Conservation (phyloP, 2,797 vertebrate species). For the Rhinoraja longicauda region DNA sequence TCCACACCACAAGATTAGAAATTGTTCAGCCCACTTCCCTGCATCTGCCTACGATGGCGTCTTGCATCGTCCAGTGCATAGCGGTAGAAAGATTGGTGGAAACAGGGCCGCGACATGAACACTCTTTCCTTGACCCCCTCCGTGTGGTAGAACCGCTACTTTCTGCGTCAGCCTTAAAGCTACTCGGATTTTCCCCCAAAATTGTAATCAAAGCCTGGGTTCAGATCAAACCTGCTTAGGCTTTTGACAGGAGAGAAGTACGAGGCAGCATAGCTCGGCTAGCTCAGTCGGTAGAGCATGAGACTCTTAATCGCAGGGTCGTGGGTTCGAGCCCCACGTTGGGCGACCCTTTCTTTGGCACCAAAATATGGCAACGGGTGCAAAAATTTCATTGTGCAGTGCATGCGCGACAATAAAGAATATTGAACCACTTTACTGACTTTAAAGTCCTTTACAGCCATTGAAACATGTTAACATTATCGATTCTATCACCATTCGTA, state of each 20-base stretch:
- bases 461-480: not conserved
- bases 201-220: not conserved
- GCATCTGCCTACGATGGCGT: too few species aligned
- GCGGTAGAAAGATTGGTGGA: too few species aligned
- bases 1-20: too few species aligned
- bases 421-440: not conserved
- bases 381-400: too few species aligned
- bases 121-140: too few species aligned
- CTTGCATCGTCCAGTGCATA: too few species aligned
- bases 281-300: constrained; percentile 39
- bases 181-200: not conserved
- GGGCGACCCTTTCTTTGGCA: not conserved
- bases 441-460: not conserved
- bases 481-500: too few species aligned
- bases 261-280: not conserved
- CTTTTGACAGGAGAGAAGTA: not conserved
- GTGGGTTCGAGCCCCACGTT: constrained; percentile 38
- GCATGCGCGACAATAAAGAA: too few species aligned
- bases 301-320: constrained; percentile 39
- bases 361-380: too few species aligned
- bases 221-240: not conserved
- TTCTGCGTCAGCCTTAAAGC: not conserved
- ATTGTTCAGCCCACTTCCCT: too few species aligned
- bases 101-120: too few species aligned
- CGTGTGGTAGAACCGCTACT: not conserved